Conservation (phyloP, 2,888 invertebrate species). For the Adineta ricciae region DNA sequence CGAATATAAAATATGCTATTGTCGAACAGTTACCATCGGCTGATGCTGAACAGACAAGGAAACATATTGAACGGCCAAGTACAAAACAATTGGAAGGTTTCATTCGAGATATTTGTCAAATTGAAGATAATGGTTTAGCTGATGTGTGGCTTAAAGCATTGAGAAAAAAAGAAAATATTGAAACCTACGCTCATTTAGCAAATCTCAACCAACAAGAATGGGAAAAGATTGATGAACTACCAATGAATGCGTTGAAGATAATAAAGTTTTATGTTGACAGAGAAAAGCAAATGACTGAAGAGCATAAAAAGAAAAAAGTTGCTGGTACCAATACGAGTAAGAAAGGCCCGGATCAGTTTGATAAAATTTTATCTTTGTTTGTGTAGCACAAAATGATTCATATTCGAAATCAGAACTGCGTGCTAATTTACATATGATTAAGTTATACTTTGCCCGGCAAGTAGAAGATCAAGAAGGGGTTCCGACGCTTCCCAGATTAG, state of each 20-base stretch:
- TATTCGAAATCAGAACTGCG: background rate
- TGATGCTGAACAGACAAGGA: background rate
- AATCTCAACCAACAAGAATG: constrained; percentile 8
- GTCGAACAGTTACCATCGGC: background rate
- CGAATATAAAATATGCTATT: background rate
- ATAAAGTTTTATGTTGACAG: background rate
- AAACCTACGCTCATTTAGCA: background rate
- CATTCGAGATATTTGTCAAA: background rate
- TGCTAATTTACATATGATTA: constrained; percentile 7
- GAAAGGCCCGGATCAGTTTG: no score
- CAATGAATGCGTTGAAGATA: constrained; percentile 8
- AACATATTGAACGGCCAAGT: background rate
- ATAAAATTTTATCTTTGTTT: background rate
- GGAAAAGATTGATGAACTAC: background rate
- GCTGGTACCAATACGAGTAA: background rate
- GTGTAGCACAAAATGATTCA: background rate
- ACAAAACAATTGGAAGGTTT: background rate
- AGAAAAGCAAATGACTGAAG: background rate
- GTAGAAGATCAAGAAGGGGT: background rate
- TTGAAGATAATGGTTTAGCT: background rate
- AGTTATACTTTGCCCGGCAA: background rate
- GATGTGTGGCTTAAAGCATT: background rate
- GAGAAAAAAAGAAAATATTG: background rate
- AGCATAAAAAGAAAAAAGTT: background rate
- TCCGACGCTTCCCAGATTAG: background rate